Percentiles rank a stretch among this genome's conserved stretches.
phyloP scores from a whole-genome alignment of 2,113 vertebrate species.

The Pluvianellus socialis region DNA sequence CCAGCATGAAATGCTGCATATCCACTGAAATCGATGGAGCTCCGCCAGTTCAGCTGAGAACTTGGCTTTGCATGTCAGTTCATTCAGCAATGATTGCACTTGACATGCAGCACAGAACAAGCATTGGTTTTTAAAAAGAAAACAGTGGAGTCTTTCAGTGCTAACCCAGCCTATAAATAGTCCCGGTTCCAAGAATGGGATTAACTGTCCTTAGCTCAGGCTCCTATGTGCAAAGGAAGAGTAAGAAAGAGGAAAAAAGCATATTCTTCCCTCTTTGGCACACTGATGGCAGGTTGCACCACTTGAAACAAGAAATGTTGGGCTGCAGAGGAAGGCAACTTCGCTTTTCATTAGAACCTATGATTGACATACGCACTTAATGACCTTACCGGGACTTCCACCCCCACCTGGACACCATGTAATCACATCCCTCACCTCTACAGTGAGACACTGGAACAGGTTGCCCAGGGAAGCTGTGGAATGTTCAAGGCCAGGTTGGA shows the following conservation, averaged over 20 bases:
- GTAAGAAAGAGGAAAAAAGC: background rate
- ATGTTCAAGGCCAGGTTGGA: too few species aligned
- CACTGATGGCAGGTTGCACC: background rate
- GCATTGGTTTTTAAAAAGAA: constrained; percentile 43
- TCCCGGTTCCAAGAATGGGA: background rate
- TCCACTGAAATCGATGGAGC: background rate
- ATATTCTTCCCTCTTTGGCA: background rate
- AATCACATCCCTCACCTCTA: background rate
- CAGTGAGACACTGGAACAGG: too few species aligned
- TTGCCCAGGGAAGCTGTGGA: too few species aligned
- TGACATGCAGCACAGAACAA: constrained; percentile 32
- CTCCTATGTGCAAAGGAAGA: background rate
- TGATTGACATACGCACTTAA: background rate
- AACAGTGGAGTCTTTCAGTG: constrained; percentile 55
- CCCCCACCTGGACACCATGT: accelerated
- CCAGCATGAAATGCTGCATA: background rate
- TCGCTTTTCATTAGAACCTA: background rate
- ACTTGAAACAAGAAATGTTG: background rate
- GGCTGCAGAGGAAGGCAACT: background rate
- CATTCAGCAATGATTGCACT: constrained; percentile 54
- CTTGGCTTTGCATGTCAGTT: constrained; percentile 36
- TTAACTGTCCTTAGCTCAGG: constrained; percentile 26
- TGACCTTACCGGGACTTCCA: background rate
- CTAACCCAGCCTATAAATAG: background rate
- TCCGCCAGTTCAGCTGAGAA: constrained; percentile 13